Percentiles rank a stretch among this genome's conserved stretches.
Conservation (phyloP, 2,888 invertebrate genomes). For the Epinotia brunnichana region DNA sequence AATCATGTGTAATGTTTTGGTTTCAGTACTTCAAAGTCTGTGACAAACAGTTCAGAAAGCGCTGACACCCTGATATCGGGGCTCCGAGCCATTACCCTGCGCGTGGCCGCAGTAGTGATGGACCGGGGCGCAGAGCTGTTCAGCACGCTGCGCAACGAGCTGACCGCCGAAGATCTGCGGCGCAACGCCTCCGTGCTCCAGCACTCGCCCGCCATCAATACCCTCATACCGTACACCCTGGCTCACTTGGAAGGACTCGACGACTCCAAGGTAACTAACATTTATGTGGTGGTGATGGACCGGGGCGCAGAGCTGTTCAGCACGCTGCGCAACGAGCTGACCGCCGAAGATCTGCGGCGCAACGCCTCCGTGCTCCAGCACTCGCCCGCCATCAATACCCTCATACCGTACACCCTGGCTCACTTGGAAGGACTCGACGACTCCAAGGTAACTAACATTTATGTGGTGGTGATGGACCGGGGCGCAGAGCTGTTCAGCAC, state of each 20-base stretch:
- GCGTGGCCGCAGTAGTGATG: conserved; percentile 90
- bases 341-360: too few relatives aligned
- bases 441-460: too few relatives aligned
- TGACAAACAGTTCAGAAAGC: conserved; percentile 59
- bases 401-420: too few relatives aligned
- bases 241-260: conserved; percentile 92
- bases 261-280: conserved; percentile 89
- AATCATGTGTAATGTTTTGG: not conserved
- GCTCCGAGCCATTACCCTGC: conserved; percentile 83
- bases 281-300: not conserved
- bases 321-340: too few relatives aligned
- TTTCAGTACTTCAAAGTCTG: conserved; percentile 56
- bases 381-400: too few relatives aligned
- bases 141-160: conserved; percentile 88
- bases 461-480: too few relatives aligned
- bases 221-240: conserved; percentile 91
- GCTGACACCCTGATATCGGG: conserved; percentile 61
- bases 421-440: too few relatives aligned
- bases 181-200: conserved; percentile 68
- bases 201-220: conserved; percentile 86
- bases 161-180: conserved; percentile 77
- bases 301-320: too few relatives aligned
- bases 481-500: too few relatives aligned
- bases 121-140: conserved; percentile 90
- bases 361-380: too few relatives aligned